Percentiles rank a stretch among this genome's conserved stretches.
Evolutionary conservation across 2,888 invertebrate genomes (phyloP).

Genomic region (Sturmia bella): DNA sequence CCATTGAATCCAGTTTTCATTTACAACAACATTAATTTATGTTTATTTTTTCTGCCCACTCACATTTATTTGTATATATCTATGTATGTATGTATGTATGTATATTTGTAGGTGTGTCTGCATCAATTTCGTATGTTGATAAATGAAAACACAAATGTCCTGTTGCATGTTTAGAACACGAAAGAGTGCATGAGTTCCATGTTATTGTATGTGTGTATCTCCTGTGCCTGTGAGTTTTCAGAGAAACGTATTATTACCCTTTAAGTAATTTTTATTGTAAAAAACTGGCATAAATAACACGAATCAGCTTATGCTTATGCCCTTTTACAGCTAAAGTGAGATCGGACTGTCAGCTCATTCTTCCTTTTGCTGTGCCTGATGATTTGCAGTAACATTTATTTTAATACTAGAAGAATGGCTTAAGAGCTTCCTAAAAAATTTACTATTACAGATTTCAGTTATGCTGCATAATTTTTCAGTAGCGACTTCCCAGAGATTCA

Average conservation of each 20-base stretch:
- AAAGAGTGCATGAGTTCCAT: not conserved
- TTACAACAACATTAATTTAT: constrained; percentile 25
- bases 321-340: constrained; percentile 45
- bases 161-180: constrained; percentile 56
- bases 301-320: constrained; percentile 52
- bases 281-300: constrained; percentile 39
- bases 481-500: too few relatives aligned
- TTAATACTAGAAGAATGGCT: too few relatives aligned
- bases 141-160: constrained; percentile 27
- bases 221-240: too few relatives aligned
- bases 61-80: not conserved
- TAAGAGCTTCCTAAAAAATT: too few relatives aligned
- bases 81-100: not conserved
- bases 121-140: not conserved
- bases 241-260: constrained; percentile 38
- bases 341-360: not conserved
- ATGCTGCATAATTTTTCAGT: too few relatives aligned
- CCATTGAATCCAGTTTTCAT: constrained; percentile 36
- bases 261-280: constrained; percentile 2
- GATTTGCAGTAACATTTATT: too few relatives aligned
- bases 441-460: too few relatives aligned
- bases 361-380: too few relatives aligned
- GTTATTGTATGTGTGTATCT: constrained; percentile 1
- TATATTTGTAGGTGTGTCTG: not conserved
- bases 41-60: not conserved